Evolutionary conservation across 2,888 invertebrate genomes (phyloP), one percentile per base, ranked within the genome.

Genomic region (Muscina levida): DNA sequence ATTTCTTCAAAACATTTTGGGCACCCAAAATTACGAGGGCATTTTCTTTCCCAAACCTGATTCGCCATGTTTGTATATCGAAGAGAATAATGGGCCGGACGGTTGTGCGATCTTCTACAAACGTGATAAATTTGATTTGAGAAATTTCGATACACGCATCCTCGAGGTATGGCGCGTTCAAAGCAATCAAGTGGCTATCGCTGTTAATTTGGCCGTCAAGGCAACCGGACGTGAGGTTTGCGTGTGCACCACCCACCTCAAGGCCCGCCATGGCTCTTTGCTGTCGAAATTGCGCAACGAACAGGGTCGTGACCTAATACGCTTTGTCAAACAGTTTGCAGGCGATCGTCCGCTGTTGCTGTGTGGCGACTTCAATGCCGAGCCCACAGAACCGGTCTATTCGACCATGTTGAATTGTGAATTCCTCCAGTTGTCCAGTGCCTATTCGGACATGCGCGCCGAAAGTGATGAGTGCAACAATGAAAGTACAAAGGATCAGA

Each of bases 351-450:
- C 95, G 0, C 88, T 94, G 2, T 89, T 95, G 53, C 84, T 95
- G 2, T 94, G 94, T 85, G 95, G 95, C 0, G 95, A 95, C 88
- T 95, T 95, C 86, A 95, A 95, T 88, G 95, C 95, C 0, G 94
- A 94, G 86, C 94, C 94, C 0, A 91, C 89, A 3, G 95, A 95
- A 87, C 93, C 94, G 0, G 92, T 95, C 1, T 95, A 95, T 86
- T 87, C 90, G 24, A 93, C 94, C 0, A 91, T 95, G 56, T 88
- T 93, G 10, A 89, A 89, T 82, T 90, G 91, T 81, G 88, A 89
- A 80, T 82, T 86, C 1, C 82, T 92, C 1, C 88, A 89, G 10
- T 85, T 93, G 15, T 89, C 91, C 66, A 92, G 92, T 83, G 93
- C 92, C 24, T 93, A 93, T 87, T 91, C 92, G 0, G 91, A 92